Conservation (phyloP, 2,797 vertebrate genomes). For the Thaleichthys pacificus region DNA sequence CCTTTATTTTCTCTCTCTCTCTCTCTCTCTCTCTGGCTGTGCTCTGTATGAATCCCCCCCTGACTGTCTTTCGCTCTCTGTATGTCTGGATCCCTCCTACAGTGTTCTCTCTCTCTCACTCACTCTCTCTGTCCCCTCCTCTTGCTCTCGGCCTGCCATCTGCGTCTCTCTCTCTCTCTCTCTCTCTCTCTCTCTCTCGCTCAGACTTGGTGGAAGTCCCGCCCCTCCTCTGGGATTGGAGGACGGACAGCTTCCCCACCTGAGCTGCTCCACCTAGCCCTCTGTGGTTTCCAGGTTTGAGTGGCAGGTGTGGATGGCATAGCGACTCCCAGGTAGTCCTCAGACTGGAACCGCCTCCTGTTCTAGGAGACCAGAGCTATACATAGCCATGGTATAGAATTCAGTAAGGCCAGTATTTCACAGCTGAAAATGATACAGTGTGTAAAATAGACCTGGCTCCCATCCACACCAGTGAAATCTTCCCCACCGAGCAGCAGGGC, state of each 20-base stretch:
- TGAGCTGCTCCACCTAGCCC: constrained; percentile 19
- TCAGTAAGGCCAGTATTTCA: constrained; percentile 8
- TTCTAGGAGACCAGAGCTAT: constrained; percentile 6
- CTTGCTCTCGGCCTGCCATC: constrained; percentile 6
- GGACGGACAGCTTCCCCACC: constrained; percentile 30
- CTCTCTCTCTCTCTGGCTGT: constrained; percentile 22
- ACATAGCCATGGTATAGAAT: constrained; percentile 14
- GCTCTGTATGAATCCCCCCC: constrained; percentile 26
- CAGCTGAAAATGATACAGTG: constrained; percentile 1
- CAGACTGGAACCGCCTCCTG: constrained; percentile 3
- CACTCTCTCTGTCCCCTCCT: constrained; percentile 5
- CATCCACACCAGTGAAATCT: background rate
- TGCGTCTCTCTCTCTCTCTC: constrained; percentile 15
- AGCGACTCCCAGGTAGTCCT: constrained; percentile 28
- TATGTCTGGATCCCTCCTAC: background rate
- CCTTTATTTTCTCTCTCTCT: constrained; percentile 10
- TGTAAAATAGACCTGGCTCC: background rate
- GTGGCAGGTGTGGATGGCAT: constrained; percentile 8
- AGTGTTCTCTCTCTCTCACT: background rate
- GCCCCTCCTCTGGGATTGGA: constrained; percentile 44
- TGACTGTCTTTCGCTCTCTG: background rate
- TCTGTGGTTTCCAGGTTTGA: constrained; percentile 1
- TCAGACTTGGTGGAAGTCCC: constrained; percentile 6
- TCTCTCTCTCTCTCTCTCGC: no score
- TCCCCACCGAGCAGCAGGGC: no score